Percentiles rank a stretch among this genome's conserved stretches.
Evolutionary conservation across 2,113 vertebrate species (phyloP).

Genomic region (Nyctereutes procyonoides): DNA sequence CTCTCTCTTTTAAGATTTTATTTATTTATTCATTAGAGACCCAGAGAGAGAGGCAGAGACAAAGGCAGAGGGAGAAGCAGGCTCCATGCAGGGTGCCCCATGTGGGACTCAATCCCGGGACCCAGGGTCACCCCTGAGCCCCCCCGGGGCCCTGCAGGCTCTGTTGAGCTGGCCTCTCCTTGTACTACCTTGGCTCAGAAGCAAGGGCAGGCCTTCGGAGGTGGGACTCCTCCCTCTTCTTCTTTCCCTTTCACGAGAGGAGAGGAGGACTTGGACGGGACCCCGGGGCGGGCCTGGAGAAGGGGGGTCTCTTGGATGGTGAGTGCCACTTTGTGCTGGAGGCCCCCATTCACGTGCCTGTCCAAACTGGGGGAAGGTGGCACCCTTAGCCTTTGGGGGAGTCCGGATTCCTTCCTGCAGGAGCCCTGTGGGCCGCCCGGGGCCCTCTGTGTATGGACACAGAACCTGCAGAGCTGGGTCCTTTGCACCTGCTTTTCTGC

Average conservation of each 20-base stretch:
- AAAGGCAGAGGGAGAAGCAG: no score
- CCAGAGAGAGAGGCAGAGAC: no score
- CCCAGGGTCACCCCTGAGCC: no score
- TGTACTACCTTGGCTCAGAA: not conserved
- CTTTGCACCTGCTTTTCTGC: not conserved
- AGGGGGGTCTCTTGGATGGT: not conserved
- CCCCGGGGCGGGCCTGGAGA: not conserved
- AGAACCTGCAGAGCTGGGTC: not conserved
- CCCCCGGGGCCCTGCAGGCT: not conserved
- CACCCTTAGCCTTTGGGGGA: not conserved
- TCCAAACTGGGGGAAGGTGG: not conserved
- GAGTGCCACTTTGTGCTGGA: not conserved
- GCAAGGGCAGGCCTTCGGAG: not conserved
- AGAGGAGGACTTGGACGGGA: not conserved
- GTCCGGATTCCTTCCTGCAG: not conserved
- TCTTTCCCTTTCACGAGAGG: not conserved
- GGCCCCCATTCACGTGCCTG: not conserved
- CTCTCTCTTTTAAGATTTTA: no score
- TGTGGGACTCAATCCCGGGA: no score
- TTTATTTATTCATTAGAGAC: no score
- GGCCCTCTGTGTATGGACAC: not conserved
- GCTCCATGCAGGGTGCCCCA: no score
- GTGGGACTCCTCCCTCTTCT: accelerated
- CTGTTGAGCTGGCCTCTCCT: no score
- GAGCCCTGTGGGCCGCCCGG: accelerated